phyloP scores from a whole-genome alignment of 2,113 vertebrate species.

The mouse (Mus musculus) region GRCm39 chr11:49557501-49558000 shows the following conservation, averaged over 20 bases:
- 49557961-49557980: constrained; percentile 13
- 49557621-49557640: not conserved
- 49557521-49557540: not conserved
- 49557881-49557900: not conserved
- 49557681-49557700: not conserved
- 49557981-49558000: not conserved
- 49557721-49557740: not conserved
- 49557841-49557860: not conserved
- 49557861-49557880: not conserved
- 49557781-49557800: not conserved
- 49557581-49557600: not conserved
- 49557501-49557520: not conserved
- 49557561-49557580: not conserved
- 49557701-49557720: not conserved
- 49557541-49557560: not conserved
- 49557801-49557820: not conserved
- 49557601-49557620: not conserved
- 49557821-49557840: not conserved
- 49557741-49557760: not conserved
- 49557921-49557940: not conserved
- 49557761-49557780: not conserved
- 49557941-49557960: not conserved
- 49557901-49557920: not conserved
- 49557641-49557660: not conserved
- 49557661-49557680: not conserved